Conservation (phyloP, 2,797 vertebrate species). For the Eremophila alpestris region DNA sequence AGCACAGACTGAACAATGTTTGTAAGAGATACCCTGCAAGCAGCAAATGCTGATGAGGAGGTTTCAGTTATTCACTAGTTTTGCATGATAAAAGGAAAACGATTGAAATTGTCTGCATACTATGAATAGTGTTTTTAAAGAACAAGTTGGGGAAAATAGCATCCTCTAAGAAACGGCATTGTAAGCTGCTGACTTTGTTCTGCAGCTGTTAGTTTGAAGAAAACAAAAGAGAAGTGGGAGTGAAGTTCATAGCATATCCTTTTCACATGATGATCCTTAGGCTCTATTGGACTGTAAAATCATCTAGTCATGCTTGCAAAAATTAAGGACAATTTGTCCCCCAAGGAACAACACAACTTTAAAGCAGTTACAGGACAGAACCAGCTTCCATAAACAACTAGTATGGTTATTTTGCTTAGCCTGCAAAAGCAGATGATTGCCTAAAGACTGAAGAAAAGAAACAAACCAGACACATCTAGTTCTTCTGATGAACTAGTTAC, state of each 20-base stretch:
- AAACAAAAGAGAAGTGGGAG: constrained; percentile 20
- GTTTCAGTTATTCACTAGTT: constrained; percentile 32
- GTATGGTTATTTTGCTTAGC: background rate
- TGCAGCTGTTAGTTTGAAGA: constrained; percentile 53
- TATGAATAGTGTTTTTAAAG: constrained; percentile 46
- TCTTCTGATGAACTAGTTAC: background rate
- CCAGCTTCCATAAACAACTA: background rate
- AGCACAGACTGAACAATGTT: background rate
- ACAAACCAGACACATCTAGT: background rate
- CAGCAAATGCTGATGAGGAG: constrained; percentile 42
- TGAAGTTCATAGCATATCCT: background rate
- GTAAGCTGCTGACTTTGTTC: constrained; percentile 49
- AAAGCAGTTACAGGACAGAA: background rate
- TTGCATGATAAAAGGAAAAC: constrained; percentile 53
- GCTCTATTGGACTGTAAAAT: constrained; percentile 31
- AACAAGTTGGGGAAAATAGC: constrained; percentile 46
- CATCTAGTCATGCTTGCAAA: constrained; percentile 7
- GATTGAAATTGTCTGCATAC: constrained; percentile 49
- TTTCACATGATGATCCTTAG: background rate
- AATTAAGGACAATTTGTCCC: constrained; percentile 25
- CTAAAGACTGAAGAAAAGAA: background rate
- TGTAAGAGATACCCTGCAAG: background rate
- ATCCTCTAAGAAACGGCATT: constrained; percentile 3
- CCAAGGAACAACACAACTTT: background rate
- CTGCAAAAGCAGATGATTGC: constrained; percentile 1